Evolutionary conservation across 2,888 invertebrate species (phyloP), one percentile per base, ranked within the genome.

Genomic region (Cephus sareptanus): DNA sequence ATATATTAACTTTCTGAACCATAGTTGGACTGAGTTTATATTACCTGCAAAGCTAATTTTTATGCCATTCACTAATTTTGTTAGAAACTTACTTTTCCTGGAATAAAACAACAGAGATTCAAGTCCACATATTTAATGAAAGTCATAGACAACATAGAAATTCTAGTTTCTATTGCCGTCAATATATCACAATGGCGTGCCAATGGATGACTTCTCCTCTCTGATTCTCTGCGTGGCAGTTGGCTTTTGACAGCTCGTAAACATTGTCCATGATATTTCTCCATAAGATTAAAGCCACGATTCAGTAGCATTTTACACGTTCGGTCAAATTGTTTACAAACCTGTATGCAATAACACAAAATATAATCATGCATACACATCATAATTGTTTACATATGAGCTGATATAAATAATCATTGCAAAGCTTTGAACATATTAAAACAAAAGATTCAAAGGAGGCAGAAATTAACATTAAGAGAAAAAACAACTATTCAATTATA

Each of bases 101-200:
- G 98, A 87, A 98, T 98, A 88, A 98, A 98, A 89, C 98, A 98
- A 89, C 98, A 97, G 33, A 96, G 92, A 79, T 95, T 95, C 69
- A 94, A 93, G 83, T 98, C 97, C 40, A 98, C 96, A 88, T 96
- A 97, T 92, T 97, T 98, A 79, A 95, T 94, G 88, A 97, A 98
- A 0, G 98, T 98, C 97, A 98, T 98, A 69, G 96, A 96, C 23
- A 98, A 93, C 95, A 98, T 96, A 0, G 97, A 97, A 76, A 98
- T 94, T 34, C 98, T 93, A 0, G 98, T 98, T 92, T 98, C 98
- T 77, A 98, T 95, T 0, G 97, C 97, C 0, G 96, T 96, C 40
- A 98, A 92, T 83, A 98, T 97, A 87, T 98, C 98, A 82, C 96
- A 96, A 92, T 98, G 97, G n/a, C 97, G 94, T 0, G 97, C 95